Percentiles rank a stretch among this genome's conserved stretches.
These are phyloP conservation scores for Encarsia formosa DNA, from an alignment of 2,888 invertebrate genomes.

Conservation along the genomic window DNA sequence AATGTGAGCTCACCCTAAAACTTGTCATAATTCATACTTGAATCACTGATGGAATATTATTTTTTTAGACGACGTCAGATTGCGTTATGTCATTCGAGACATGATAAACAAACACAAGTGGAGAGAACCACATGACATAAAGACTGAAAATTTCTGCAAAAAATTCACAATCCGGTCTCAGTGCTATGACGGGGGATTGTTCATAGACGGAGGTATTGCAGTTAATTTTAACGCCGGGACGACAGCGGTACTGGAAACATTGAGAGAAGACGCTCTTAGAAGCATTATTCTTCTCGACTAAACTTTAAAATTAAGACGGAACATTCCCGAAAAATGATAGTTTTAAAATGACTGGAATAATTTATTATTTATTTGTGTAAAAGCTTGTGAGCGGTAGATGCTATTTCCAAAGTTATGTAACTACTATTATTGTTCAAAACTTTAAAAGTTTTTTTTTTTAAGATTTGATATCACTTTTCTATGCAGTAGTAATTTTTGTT, in stretches of 20 bases:
- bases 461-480: too few species aligned
- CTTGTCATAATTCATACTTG: neutral
- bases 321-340: too few species aligned
- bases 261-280: conserved; percentile 82
- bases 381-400: too few species aligned
- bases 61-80: conserved; percentile 63
- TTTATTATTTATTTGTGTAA: too few species aligned
- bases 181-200: conserved; percentile 86
- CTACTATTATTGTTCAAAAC: too few species aligned
- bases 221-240: conserved; percentile 94
- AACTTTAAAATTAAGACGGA: too few species aligned
- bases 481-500: too few species aligned
- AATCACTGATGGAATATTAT: neutral
- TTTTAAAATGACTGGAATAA: too few species aligned
- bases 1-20: too few species aligned
- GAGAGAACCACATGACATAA: conserved; percentile 72
- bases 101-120: conserved; percentile 85
- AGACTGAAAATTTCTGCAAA: conserved; percentile 72
- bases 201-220: conserved; percentile 92
- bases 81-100: conserved; percentile 92
- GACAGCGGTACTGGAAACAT: conserved; percentile 75
- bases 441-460: too few species aligned
- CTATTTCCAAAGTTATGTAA: too few species aligned
- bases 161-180: conserved; percentile 78
- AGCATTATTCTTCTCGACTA: conserved; percentile 58